A percentile compares a stretch with the other conserved stretches of the same genome.
Evolutionary conservation across 1,140 invertebrate species (phyloP).

Genomic region (Asobara japonica): DNA sequence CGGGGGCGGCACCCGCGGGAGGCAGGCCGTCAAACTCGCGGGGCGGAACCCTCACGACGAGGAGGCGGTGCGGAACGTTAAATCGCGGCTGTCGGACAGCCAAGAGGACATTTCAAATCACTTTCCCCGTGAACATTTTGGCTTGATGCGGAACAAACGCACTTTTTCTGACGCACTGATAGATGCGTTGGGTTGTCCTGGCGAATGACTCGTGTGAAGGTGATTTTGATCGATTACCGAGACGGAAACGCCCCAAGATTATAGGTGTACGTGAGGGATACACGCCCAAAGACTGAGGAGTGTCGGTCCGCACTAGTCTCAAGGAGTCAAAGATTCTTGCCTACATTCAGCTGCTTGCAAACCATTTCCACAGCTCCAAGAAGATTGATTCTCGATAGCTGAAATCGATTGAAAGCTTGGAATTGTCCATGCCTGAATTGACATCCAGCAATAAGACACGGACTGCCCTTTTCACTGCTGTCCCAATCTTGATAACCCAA

Average conservation of each 20-base stretch:
- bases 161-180: neutral
- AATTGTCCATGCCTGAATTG: no score
- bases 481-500: no score
- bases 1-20: slow-evolving; percentile 68
- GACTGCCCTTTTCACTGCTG: no score
- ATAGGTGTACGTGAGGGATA: slow-evolving; percentile 38
- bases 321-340: no score
- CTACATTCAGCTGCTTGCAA: no score
- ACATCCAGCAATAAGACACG: no score
- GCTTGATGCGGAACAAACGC: no score
- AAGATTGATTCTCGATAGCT: no score
- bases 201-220: neutral
- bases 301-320: no score
- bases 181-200: neutral
- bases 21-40: slow-evolving; percentile 68
- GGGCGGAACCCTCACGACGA: slow-evolving; percentile 65
- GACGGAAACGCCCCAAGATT: slow-evolving; percentile 60
- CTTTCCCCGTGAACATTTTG: neutral
- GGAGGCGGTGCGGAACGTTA: slow-evolving; percentile 63
- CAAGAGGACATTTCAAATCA: neutral
- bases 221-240: slow-evolving; percentile 16
- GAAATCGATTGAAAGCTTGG: no score
- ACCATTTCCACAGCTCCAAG: no score
- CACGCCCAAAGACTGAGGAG: slow-evolving; percentile 22
- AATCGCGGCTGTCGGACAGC: slow-evolving; percentile 38